phyloP scores from a whole-genome alignment of 2,113 vertebrate genomes.

The Muscicapa adusta region DNA sequence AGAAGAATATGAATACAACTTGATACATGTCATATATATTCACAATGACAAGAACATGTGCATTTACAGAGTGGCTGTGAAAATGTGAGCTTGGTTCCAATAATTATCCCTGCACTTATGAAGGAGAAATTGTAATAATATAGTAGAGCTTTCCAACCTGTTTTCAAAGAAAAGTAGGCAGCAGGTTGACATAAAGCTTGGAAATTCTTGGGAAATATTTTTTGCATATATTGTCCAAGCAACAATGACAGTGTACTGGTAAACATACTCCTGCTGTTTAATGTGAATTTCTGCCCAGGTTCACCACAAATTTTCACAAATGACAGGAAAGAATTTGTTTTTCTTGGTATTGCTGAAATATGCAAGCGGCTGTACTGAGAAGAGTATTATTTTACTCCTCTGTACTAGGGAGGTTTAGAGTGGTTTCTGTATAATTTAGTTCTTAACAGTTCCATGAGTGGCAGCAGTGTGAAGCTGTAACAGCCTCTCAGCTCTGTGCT shows the following conservation, averaged over 20 bases:
- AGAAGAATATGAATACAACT: background rate
- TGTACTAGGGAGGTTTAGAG: background rate
- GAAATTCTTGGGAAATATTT: background rate
- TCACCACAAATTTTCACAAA: background rate
- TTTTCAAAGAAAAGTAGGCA: background rate
- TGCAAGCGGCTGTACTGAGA: background rate
- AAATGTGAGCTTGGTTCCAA: background rate
- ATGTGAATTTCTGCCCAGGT: background rate
- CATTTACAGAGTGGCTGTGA: background rate
- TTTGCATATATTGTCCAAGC: constrained; percentile 9
- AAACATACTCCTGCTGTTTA: background rate
- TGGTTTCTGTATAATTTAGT: background rate
- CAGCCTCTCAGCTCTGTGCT: background rate
- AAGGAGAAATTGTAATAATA: constrained; percentile 16
- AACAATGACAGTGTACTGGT: background rate
- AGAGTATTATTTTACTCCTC: background rate
- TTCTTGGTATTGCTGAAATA: background rate
- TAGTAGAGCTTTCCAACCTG: background rate
- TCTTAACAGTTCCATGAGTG: background rate
- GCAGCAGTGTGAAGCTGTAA: background rate
- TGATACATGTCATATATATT: background rate
- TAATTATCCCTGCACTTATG: background rate
- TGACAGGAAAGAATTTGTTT: background rate
- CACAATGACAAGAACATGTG: background rate
- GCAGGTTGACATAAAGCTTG: background rate